Percentiles rank a stretch among this genome's conserved stretches.
Conservation (phyloP, 2,888 invertebrate genomes). For the Calliphora vomitoria region DNA sequence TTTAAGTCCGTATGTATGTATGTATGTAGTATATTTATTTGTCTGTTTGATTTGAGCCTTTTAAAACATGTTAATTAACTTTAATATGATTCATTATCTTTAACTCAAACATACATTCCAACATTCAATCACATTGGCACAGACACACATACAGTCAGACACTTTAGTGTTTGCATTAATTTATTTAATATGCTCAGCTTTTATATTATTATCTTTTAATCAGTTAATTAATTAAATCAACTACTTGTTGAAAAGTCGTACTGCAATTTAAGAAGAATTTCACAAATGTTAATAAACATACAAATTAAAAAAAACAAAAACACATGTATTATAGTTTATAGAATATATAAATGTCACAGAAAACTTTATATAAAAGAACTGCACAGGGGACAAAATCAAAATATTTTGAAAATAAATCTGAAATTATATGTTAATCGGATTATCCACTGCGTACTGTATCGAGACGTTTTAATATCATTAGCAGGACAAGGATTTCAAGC, state of each 20-base stretch:
- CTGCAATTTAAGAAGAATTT: neutral
- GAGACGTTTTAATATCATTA: no score
- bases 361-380: no score
- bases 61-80: conserved; percentile 51
- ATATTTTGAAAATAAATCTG: no score
- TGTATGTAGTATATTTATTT: neutral
- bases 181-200: neutral
- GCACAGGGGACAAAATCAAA: no score
- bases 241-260: neutral
- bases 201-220: conserved; percentile 18
- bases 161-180: neutral
- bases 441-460: no score
- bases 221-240: conserved; percentile 27
- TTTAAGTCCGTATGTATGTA: neutral
- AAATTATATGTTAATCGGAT: no score
- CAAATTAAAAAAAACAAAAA: neutral
- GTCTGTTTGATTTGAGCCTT: conserved; percentile 37
- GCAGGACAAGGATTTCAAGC: no score
- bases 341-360: no score
- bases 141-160: neutral
- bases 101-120: neutral
- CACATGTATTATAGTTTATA: no score
- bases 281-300: neutral
- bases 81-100: conserved; percentile 45
- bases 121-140: neutral